phyloP scores from a whole-genome alignment of 2,797 vertebrate species.

The Cichlasoma orientale region DNA sequence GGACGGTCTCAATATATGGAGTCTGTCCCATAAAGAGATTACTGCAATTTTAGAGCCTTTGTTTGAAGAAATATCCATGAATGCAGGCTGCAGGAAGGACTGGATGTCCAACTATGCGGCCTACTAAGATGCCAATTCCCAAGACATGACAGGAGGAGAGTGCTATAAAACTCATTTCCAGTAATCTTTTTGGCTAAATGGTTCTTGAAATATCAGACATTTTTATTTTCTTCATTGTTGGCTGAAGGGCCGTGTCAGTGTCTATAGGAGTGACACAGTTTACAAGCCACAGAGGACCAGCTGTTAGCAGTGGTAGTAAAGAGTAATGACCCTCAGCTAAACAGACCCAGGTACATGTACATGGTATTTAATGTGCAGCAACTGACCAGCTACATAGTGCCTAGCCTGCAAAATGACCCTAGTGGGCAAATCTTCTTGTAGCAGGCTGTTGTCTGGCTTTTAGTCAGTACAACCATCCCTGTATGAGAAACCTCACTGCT shows the following conservation, averaged over 20 bases:
- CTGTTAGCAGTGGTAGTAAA: background rate
- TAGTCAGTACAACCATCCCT: background rate
- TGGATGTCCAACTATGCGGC: background rate
- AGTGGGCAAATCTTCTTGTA: background rate
- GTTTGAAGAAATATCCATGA: conserved; percentile 3
- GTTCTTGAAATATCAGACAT: background rate
- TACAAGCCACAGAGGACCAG: background rate
- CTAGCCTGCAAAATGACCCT: background rate
- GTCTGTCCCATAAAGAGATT: background rate
- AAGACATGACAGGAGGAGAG: background rate
- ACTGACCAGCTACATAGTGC: background rate
- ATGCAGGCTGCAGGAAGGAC: background rate
- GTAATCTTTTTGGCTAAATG: background rate
- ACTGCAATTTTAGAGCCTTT: background rate
- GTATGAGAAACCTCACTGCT: background rate
- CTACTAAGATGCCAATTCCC: background rate
- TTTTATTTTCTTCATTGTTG: background rate
- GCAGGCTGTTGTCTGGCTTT: background rate
- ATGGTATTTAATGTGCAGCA: background rate
- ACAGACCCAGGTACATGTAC: conserved; percentile 2
- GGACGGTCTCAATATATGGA: background rate
- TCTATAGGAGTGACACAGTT: background rate
- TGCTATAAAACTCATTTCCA: background rate
- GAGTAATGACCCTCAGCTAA: background rate
- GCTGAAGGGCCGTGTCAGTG: conserved; percentile 2